Percentiles rank a stretch among this genome's conserved stretches.
These are phyloP conservation scores for Engystomops pustulosus DNA, from an alignment of 2,113 vertebrate species.

Conservation along the genomic window DNA sequence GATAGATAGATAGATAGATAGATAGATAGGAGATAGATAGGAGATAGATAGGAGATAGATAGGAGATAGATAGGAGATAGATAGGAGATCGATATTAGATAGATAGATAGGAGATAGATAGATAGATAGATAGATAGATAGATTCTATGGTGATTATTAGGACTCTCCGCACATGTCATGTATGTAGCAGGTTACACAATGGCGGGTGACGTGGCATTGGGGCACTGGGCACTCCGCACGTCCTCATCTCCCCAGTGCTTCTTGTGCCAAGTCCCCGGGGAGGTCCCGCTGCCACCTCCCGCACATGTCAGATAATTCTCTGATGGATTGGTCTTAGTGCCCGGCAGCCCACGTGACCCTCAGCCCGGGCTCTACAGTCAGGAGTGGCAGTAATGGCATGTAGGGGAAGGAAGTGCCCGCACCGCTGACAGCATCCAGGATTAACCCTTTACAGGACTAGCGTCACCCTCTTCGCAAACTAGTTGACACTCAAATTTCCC, in stretches of 20 bases:
- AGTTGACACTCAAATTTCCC: background rate
- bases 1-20: slow-evolving; percentile 3
- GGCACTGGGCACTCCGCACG: slow-evolving; percentile 39
- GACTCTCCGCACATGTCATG: background rate
- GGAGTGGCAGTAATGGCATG: slow-evolving; percentile 58
- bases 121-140: background rate
- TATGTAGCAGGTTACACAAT: background rate
- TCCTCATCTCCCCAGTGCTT: slow-evolving; percentile 57
- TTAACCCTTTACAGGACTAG: background rate
- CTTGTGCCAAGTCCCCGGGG: slow-evolving; percentile 46
- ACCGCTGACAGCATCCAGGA: background rate
- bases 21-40: slow-evolving; percentile 5
- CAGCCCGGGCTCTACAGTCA: slow-evolving; percentile 68
- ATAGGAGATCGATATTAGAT: background rate
- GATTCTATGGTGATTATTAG: background rate
- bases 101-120: background rate
- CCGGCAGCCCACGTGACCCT: slow-evolving; percentile 63
- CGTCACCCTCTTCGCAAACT: background rate
- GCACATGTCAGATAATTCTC: slow-evolving; percentile 1
- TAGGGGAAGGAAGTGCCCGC: background rate
- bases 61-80: background rate
- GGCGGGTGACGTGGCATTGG: slow-evolving; percentile 6
- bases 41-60: background rate
- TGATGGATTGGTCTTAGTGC: slow-evolving; percentile 67
- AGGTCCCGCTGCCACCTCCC: slow-evolving; percentile 30